Conservation (phyloP, 2,888 invertebrate species). For the Tipula helvola region DNA sequence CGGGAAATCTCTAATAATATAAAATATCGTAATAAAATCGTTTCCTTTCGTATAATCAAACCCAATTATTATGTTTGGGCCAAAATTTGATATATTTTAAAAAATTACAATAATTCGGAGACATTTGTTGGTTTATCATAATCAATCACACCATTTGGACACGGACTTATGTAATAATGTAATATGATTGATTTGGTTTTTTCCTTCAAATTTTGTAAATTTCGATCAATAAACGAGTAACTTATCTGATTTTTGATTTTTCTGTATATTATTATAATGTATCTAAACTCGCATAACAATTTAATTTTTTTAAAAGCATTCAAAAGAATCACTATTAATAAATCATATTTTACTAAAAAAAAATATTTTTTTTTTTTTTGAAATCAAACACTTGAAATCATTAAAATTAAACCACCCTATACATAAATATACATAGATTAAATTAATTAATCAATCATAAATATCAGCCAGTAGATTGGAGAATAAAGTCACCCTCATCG, state of each 20-base stretch:
- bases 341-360: neutral
- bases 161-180: neutral
- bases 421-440: neutral
- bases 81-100: neutral
- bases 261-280: neutral
- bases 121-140: neutral
- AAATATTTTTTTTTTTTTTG: neutral
- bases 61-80: neutral
- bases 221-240: neutral
- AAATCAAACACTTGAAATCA: neutral
- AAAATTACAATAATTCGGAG: neutral
- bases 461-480: neutral
- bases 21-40: neutral
- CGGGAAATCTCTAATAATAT: neutral
- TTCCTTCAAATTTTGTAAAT: neutral
- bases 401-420: neutral
- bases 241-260: neutral
- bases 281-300: neutral
- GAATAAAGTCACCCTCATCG: neutral
- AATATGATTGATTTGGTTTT: neutral
- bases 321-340: neutral
- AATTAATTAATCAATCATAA: conserved; percentile 4
- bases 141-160: neutral
- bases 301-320: neutral
- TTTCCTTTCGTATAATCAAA: neutral